Conservation (phyloP, 30 jellyfish, hydroid and myxozoan species). For the Sanderia malayensis region DNA sequence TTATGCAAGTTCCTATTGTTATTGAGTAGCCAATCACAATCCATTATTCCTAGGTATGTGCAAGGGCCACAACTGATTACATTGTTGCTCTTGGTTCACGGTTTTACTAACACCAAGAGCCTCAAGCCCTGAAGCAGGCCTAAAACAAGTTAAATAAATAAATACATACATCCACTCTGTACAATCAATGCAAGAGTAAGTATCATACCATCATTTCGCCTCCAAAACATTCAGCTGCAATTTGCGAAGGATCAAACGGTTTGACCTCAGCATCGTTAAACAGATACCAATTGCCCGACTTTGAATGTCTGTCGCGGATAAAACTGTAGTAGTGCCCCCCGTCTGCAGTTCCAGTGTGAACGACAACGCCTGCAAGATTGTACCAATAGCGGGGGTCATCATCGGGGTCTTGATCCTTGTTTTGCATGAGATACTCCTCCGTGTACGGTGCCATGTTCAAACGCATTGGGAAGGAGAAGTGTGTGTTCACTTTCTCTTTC, state of each 20-base stretch:
- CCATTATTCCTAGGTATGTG: too few relatives aligned
- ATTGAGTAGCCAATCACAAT: too few relatives aligned
- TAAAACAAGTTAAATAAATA: too few relatives aligned
- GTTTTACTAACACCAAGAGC: too few relatives aligned
- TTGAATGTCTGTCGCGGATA: slow-evolving; percentile 82
- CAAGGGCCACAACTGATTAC: too few relatives aligned
- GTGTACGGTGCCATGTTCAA: slow-evolving; percentile 95
- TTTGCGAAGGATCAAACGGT: slow-evolving; percentile 91
- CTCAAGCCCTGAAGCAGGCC: too few relatives aligned
- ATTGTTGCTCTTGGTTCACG: too few relatives aligned
- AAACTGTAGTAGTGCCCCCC: slow-evolving; percentile 97
- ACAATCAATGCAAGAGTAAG: not conserved
- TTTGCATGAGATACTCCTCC: slow-evolving; percentile 76
- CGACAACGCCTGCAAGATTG: slow-evolving; percentile 93
- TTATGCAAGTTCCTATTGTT: too few relatives aligned
- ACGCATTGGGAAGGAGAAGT: slow-evolving; percentile 91
- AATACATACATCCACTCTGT: too few relatives aligned
- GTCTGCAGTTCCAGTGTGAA: slow-evolving; percentile 98
- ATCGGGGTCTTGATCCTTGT: slow-evolving; percentile 89
- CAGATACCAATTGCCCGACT: slow-evolving; percentile 79
- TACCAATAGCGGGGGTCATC: slow-evolving; percentile 89
- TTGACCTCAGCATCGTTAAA: slow-evolving; percentile 96
- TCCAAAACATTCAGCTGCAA: slow-evolving; percentile 99
- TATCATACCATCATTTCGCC: slow-evolving; percentile 98
- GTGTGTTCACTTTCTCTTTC: slow-evolving; percentile 96